These are phyloP conservation scores for Dexiosoma caninum DNA, from an alignment of 2,888 invertebrate genomes.

Conservation along the genomic window DNA sequence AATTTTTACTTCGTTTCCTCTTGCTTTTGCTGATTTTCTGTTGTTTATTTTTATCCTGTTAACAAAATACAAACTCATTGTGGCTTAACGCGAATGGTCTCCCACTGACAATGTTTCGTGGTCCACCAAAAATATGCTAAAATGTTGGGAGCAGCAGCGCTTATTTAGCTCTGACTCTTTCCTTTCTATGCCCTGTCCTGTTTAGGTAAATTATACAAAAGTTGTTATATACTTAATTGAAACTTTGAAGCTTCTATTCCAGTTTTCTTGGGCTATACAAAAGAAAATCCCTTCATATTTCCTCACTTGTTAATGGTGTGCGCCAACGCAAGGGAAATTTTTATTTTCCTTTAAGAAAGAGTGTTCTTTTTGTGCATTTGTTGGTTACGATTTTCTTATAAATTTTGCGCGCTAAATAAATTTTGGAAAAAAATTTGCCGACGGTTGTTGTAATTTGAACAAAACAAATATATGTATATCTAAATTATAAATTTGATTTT, in stretches of 20 bases:
- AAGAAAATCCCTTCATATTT: neutral
- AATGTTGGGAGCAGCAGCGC: constrained; percentile 47
- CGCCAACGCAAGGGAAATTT: constrained; percentile 60
- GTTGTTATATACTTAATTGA: neutral
- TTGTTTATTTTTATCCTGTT: constrained; percentile 50
- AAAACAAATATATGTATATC: too few relatives aligned
- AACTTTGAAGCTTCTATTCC: constrained; percentile 48
- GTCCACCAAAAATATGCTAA: constrained; percentile 66
- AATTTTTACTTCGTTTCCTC: constrained; percentile 14
- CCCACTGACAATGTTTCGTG: constrained; percentile 68
- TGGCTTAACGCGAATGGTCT: constrained; percentile 68
- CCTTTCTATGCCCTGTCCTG: neutral
- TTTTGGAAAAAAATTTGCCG: neutral
- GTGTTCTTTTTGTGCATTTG: constrained; percentile 2
- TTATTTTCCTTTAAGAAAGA: neutral
- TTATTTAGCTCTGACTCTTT: neutral
- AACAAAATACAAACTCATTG: constrained; percentile 65
- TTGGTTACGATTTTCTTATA: neutral
- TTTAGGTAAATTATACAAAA: constrained; percentile 18
- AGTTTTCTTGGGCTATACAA: constrained; percentile 13
- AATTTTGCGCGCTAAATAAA: constrained; percentile 2
- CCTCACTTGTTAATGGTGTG: constrained; percentile 32
- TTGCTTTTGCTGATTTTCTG: constrained; percentile 19
- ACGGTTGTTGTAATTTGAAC: neutral
- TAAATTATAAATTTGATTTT: neutral